Base-by-base conservation (phyloP, 2,888 invertebrate species). In the Nomada lathburiana region DNA sequence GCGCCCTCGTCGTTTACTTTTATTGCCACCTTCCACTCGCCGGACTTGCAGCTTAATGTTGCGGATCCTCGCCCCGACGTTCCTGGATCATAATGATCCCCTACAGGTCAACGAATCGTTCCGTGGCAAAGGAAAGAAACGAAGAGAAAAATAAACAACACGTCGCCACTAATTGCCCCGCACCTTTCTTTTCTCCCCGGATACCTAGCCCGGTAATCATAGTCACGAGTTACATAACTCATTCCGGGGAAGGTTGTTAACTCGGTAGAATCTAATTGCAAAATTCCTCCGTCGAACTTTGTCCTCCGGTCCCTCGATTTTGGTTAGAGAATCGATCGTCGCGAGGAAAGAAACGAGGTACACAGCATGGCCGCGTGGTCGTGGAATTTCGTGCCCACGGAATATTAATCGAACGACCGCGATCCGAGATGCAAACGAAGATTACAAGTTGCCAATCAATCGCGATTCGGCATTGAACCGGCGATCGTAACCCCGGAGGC, bases 361-460 rank as follows among this genome's bases (percentile, higher is more conserved):
- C 0, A 1, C 5, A 7, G 36, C 7, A 29, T 7, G 5, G 29
- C 29, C 0, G 29, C 29, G 36, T 36, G 0, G 36, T 7, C 36
- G 36, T 5, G 36, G 36, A 36, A 36, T 36, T 36, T 36, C 36
- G 7, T 7, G 7, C 36, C 7, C 7, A 0, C 9, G 36, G 36
- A 7, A 9, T 36, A 36, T 36, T 36, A 36, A 36, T n/a, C 29
- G 26, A 29, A 60, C 29, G 29, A 29, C 36, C n/a, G 16, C 29
- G 16, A 36, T 81, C 69, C 82, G 78, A 83, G 88, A 91, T 92
- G 92, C 90, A 90, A 92, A 91, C 86, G 89, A 89, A 92, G 92
- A 92, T 93, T 92, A 92, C 88, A 90, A 91, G 91, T 91, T 91
- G 91, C 89, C 92, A 89, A 92, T 92, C 92, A 92, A 92, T 92